Conservation (phyloP, 2,797 vertebrate species). For the Clarias pachynema region DNA sequence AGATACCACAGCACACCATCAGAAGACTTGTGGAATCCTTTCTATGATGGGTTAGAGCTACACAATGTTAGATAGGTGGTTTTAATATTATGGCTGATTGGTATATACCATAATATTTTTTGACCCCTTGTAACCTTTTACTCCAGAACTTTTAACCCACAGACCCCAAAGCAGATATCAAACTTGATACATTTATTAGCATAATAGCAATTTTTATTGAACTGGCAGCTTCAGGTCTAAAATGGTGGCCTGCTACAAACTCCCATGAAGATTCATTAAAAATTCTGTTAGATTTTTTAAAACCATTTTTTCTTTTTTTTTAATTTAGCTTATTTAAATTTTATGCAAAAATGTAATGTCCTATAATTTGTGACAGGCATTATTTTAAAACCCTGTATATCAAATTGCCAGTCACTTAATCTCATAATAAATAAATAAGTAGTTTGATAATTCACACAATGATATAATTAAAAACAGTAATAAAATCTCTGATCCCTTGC, state of each 20-base stretch:
- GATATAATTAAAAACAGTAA: background rate
- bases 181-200: background rate
- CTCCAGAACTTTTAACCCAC: background rate
- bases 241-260: too few species aligned
- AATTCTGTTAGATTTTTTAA: background rate
- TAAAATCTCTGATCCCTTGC: background rate
- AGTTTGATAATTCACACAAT: background rate
- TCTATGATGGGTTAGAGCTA: too few species aligned
- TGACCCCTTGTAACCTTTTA: background rate
- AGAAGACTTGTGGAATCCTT: too few species aligned
- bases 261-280: background rate
- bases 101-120: background rate
- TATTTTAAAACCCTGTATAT: background rate
- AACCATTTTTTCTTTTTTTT: background rate
- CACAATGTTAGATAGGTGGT: too few species aligned
- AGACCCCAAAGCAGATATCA: background rate
- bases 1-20: too few species aligned
- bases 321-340: background rate
- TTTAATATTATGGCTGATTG: too few species aligned
- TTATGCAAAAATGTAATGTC: too few species aligned
- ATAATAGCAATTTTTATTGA: background rate
- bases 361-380: background rate
- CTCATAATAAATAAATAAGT: background rate
- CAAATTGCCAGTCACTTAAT: background rate
- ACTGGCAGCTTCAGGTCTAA: too few species aligned